Evolutionary conservation across 2,113 vertebrate genomes (phyloP).

Genomic region (Tympanuchus pallidicinctus): DNA sequence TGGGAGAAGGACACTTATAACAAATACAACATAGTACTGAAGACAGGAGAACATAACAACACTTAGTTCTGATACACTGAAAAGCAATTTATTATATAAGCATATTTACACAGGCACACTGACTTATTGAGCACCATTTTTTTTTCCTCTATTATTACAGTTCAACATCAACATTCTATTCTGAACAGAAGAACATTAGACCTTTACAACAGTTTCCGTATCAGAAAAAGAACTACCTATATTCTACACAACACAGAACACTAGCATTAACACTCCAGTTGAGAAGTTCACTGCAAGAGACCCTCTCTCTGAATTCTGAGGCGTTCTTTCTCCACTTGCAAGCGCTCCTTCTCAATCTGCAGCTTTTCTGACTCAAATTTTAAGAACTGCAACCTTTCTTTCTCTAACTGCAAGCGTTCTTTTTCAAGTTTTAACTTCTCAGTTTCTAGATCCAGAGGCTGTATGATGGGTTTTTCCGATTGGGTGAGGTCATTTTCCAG

Average conservation of each 20-base stretch:
- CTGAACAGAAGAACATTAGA: conserved; percentile 22
- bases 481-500: conserved; percentile 77
- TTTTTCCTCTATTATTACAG: neutral
- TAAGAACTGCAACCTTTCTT: conserved; percentile 91
- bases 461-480: conserved; percentile 78
- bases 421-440: conserved; percentile 92
- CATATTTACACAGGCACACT: conserved; percentile 64
- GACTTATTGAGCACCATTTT: conserved; percentile 54
- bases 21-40: conserved; percentile 63
- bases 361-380: conserved; percentile 92
- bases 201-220: conserved; percentile 37
- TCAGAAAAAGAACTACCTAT: conserved; percentile 38
- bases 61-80: conserved; percentile 47
- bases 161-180: conserved; percentile 60
- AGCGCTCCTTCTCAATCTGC: conserved; percentile 93
- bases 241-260: conserved; percentile 60
- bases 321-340: conserved; percentile 93
- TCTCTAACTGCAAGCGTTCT: conserved; percentile 91
- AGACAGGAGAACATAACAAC: conserved; percentile 63
- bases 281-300: conserved; percentile 77
- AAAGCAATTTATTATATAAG: conserved; percentile 53
- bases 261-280: neutral
- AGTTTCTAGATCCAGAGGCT: conserved; percentile 86
- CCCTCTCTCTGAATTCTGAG: conserved; percentile 91
- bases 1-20: conserved; percentile 19